These are phyloP conservation scores for Selene dorsalis DNA, from an alignment of 2,797 vertebrate species.

Conservation along the genomic window DNA sequence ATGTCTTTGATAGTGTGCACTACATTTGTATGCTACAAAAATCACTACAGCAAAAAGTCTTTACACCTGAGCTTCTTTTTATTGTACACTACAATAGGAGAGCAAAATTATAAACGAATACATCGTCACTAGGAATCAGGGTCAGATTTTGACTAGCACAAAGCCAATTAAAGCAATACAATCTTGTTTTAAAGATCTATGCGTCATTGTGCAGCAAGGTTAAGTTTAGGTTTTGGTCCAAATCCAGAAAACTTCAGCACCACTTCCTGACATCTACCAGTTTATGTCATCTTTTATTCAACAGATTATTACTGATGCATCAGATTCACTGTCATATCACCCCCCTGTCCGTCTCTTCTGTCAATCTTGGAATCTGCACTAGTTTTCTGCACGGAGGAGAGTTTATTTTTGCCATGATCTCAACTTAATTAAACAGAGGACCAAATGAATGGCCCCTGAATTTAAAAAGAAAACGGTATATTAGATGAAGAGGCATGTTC, in stretches of 20 bases:
- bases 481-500: too few relatives aligned
- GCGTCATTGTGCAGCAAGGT: background rate
- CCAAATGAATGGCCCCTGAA: too few relatives aligned
- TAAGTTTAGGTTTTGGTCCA: background rate
- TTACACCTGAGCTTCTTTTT: background rate
- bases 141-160: background rate
- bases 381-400: constrained; percentile 5
- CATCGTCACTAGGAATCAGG: background rate
- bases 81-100: too few relatives aligned
- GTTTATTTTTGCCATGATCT: constrained; percentile 2
- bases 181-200: background rate
- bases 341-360: background rate
- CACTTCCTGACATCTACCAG: background rate
- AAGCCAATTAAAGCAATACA: background rate
- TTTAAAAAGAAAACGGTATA: too few relatives aligned
- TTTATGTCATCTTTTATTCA: constrained; percentile 16
- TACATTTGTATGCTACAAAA: background rate
- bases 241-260: background rate
- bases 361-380: background rate
- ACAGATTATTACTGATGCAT: constrained; percentile 29
- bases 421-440: too few relatives aligned
- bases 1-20: background rate
- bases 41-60: background rate
- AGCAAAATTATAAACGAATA: background rate
- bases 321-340: constrained; percentile 13